phyloP scores from a whole-genome alignment of 2,797 vertebrate genomes.

The Salmo trutta region DNA sequence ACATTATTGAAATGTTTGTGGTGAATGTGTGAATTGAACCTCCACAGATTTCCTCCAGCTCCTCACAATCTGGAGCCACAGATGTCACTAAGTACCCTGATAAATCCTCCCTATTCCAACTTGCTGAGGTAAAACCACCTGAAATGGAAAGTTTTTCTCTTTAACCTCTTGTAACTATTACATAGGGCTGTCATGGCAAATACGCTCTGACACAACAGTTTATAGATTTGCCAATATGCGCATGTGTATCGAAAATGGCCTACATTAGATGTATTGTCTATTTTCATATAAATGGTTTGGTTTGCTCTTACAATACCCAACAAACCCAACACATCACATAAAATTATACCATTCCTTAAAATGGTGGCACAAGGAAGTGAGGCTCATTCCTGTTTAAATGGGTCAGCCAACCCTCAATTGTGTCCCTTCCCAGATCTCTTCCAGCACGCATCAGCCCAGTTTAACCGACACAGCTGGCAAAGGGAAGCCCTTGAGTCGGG shows the following conservation, averaged over 20 bases:
- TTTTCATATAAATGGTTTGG: neutral
- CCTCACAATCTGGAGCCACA: conserved; percentile 71
- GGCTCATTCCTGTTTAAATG: neutral
- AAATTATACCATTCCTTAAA: neutral
- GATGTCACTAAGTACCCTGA: conserved; percentile 80
- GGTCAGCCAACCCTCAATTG: neutral
- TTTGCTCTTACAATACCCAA: neutral
- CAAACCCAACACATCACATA: neutral
- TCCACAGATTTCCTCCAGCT: conserved; percentile 78
- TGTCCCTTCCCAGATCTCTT: conserved; percentile 73
- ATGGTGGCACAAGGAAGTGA: neutral
- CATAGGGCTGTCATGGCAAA: neutral
- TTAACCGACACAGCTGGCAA: conserved; percentile 61
- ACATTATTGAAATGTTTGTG: neutral
- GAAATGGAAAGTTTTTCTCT: neutral
- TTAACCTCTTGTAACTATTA: neutral
- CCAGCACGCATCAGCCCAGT: conserved; percentile 65
- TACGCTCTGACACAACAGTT: neutral
- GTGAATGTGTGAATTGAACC: conserved; percentile 21
- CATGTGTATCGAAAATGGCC: neutral
- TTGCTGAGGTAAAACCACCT: conserved; percentile 79
- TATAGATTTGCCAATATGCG: neutral
- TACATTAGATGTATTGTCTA: too few relatives aligned
- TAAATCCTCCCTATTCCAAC: conserved; percentile 82
- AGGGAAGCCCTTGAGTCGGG: conserved; percentile 53